Conservation (phyloP, 2,888 invertebrate species). For the Hydraecia micacea region DNA sequence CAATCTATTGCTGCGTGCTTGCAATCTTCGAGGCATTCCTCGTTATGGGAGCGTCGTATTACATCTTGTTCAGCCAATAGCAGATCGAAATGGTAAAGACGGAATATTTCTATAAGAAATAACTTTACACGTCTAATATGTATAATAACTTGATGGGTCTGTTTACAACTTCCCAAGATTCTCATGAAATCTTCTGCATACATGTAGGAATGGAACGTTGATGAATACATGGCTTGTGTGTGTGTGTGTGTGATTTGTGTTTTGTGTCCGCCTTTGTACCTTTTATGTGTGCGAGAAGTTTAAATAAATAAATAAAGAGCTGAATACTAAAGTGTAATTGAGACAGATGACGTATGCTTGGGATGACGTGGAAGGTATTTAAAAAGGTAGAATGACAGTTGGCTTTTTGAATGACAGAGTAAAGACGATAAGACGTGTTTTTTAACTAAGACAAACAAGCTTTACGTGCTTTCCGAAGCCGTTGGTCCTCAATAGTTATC, state of each 20-base stretch:
- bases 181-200: not conserved
- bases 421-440: not conserved
- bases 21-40: conserved; percentile 54
- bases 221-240: not conserved
- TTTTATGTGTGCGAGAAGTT: too few relatives aligned
- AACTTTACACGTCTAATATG: not conserved
- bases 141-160: not conserved
- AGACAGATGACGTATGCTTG: not conserved
- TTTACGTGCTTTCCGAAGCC: not conserved
- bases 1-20: conserved; percentile 54
- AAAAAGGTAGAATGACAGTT: not conserved
- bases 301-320: not conserved
- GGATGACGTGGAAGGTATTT: not conserved
- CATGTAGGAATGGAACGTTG: not conserved
- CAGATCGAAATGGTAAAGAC: conserved; percentile 8
- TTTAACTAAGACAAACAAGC: not conserved
- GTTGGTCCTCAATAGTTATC: not conserved
- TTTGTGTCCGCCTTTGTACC: too few relatives aligned
- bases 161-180: not conserved
- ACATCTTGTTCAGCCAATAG: conserved; percentile 25
- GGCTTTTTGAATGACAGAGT: not conserved
- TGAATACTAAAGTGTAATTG: not conserved
- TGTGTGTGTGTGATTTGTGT: too few relatives aligned
- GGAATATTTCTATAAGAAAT: conserved; percentile 9
- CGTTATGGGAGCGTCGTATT: conserved; percentile 26